A percentile compares a stretch with the other conserved stretches of the same genome.
These are phyloP conservation scores for Eupithecia exiguata DNA, from an alignment of 2,888 invertebrate genomes.

Conservation along the genomic window DNA sequence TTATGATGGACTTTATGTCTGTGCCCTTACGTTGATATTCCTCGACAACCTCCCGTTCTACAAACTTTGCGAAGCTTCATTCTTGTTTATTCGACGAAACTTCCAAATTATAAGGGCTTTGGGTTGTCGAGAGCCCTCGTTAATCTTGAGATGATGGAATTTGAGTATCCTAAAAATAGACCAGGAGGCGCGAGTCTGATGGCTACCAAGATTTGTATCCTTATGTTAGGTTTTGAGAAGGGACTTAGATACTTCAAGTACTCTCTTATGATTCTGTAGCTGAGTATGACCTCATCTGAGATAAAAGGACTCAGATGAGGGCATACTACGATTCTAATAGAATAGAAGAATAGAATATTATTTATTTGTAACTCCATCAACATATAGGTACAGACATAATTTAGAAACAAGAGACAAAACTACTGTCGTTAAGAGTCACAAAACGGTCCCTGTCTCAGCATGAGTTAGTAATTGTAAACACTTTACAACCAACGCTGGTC, in stretches of 20 bases:
- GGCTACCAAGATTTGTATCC: neutral
- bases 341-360: too few relatives aligned
- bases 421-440: too few relatives aligned
- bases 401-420: too few relatives aligned
- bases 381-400: too few relatives aligned
- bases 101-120: constrained; percentile 28
- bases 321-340: too few relatives aligned
- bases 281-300: neutral
- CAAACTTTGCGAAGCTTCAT: neutral
- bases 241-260: neutral
- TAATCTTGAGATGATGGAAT: constrained; percentile 24
- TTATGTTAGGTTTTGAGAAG: neutral
- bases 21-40: neutral
- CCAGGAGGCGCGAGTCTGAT: constrained; percentile 11
- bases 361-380: too few relatives aligned
- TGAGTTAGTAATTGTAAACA: too few relatives aligned
- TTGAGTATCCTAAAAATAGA: constrained; percentile 23
- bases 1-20: neutral
- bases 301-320: too few relatives aligned
- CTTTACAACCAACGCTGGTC: too few relatives aligned
- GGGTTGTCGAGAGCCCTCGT: constrained; percentile 21
- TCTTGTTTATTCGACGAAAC: constrained; percentile 24
- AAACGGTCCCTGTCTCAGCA: too few relatives aligned
- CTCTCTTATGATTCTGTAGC: neutral
- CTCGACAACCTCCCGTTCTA: neutral